These are phyloP conservation scores for Hyalella azteca DNA, from an alignment of 2,888 invertebrate genomes.

Conservation along the genomic window DNA sequence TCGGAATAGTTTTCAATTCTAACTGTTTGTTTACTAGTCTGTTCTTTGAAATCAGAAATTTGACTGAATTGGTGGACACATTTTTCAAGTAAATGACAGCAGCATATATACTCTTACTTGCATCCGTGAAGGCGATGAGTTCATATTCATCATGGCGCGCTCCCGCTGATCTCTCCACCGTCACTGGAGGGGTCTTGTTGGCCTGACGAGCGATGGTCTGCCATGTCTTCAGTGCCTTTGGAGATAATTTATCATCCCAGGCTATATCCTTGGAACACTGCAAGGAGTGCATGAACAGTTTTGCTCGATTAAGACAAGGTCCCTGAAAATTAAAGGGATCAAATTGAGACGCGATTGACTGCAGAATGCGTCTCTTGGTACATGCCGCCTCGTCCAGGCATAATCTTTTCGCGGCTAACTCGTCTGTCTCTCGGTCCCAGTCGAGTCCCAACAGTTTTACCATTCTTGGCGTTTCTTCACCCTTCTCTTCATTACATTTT, in stretches of 20 bases:
- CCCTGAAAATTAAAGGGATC: neutral
- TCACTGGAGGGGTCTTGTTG: neutral
- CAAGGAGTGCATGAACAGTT: neutral
- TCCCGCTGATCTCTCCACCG: neutral
- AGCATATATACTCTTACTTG: conserved; percentile 25
- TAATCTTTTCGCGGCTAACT: neutral
- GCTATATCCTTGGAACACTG: neutral
- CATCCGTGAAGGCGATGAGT: conserved; percentile 18
- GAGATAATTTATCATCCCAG: neutral
- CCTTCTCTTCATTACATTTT: neutral
- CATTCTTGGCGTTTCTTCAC: neutral
- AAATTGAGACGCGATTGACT: neutral
- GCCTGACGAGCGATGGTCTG: neutral
- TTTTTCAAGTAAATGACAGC: neutral
- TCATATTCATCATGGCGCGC: neutral
- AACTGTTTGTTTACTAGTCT: neutral
- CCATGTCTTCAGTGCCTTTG: neutral
- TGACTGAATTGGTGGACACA: neutral
- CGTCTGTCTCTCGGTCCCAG: neutral
- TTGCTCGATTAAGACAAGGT: neutral
- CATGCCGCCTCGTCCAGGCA: neutral
- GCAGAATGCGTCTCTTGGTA: neutral
- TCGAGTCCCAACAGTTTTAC: conserved; percentile 6
- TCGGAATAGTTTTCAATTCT: neutral
- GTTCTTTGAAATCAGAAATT: conserved; percentile 17